Conservation (phyloP, 2,113 vertebrate species). For the Halcyon senegalensis region DNA sequence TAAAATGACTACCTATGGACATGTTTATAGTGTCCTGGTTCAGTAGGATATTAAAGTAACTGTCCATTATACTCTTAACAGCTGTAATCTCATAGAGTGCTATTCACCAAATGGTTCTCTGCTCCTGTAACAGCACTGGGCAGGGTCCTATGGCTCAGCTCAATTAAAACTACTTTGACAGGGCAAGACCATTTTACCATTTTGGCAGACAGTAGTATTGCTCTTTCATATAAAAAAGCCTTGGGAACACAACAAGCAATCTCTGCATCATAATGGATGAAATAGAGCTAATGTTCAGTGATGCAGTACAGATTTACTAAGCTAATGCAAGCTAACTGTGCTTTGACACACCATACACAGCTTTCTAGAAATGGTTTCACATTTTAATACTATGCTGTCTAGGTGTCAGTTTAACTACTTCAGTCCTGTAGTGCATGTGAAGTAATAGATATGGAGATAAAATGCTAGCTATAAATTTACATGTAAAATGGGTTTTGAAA, state of each 20-base stretch:
- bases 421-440: not conserved
- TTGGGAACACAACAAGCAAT: constrained; percentile 53
- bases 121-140: not conserved
- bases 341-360: constrained; percentile 15
- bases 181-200: constrained; percentile 39
- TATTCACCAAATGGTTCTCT: constrained; percentile 26
- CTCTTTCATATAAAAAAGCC: constrained; percentile 58
- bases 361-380: constrained; percentile 35
- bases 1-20: constrained; percentile 14
- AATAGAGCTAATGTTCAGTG: constrained; percentile 62
- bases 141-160: constrained; percentile 45
- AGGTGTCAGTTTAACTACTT: not conserved
- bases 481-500: not conserved
- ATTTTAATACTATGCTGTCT: constrained; percentile 9
- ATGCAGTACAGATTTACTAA: constrained; percentile 45
- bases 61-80: constrained; percentile 48
- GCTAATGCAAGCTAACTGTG: constrained; percentile 40
- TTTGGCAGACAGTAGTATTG: constrained; percentile 53
- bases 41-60: constrained; percentile 41
- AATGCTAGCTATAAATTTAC: not conserved
- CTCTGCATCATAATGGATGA: constrained; percentile 42
- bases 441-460: not conserved
- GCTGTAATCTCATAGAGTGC: constrained; percentile 11
- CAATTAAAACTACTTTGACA: constrained; percentile 69
- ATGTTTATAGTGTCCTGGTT: constrained; percentile 9